Evolutionary conservation across 30 jellyfish, hydroid and myxozoan genomes (phyloP).

Genomic region (Calvadosia cruxmelitensis): DNA sequence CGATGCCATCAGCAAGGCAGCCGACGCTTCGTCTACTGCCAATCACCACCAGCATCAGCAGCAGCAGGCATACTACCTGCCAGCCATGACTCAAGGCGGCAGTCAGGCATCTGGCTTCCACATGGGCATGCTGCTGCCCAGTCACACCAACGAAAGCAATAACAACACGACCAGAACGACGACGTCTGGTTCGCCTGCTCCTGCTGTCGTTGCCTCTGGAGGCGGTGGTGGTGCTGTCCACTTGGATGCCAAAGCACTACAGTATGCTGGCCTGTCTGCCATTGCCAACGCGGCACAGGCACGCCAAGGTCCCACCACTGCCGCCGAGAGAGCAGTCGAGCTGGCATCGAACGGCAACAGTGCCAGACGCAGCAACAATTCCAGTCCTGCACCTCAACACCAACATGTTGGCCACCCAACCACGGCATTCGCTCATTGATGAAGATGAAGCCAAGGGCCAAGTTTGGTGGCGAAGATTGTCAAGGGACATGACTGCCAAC

Average conservation of each 20-base stretch:
- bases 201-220: too few relatives aligned
- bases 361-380: background rate
- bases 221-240: too few relatives aligned
- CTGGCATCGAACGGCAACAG: background rate
- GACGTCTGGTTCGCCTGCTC: background rate
- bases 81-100: background rate
- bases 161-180: background rate
- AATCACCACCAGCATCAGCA: background rate
- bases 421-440: background rate
- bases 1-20: background rate
- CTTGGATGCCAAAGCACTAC: background rate
- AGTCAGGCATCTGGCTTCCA: background rate
- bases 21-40: too few relatives aligned
- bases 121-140: background rate
- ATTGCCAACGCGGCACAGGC: background rate
- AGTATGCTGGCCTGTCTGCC: background rate
- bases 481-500: too few relatives aligned
- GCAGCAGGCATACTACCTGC: background rate
- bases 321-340: background rate
- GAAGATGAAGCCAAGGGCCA: too few relatives aligned
- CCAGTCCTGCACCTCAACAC: constrained; percentile 1
- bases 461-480: too few relatives aligned
- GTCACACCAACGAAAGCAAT: background rate
- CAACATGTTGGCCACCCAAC: constrained; percentile 1
- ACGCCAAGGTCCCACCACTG: background rate